Conservation (phyloP, 2,888 invertebrate species). For the Nasonia oneida region DNA sequence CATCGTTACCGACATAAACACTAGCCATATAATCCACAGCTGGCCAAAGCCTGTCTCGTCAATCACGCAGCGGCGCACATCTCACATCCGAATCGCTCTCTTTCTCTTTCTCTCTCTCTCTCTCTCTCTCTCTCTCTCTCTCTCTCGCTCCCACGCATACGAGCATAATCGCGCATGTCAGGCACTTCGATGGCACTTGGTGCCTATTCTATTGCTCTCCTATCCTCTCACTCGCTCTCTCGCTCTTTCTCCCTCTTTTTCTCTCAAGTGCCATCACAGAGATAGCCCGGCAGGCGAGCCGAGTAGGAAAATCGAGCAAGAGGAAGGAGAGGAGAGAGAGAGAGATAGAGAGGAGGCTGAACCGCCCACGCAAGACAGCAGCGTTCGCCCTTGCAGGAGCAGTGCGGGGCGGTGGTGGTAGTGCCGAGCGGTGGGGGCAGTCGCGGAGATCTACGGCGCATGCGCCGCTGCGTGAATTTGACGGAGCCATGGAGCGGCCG, state of each 20-base stretch:
- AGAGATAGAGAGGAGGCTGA: background rate
- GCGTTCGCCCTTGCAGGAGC: slow-evolving; percentile 33
- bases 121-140: slow-evolving; percentile 7
- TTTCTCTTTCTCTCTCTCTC: background rate
- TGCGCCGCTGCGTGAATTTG: slow-evolving; percentile 75
- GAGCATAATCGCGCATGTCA: slow-evolving; percentile 28
- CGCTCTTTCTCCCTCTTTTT: background rate
- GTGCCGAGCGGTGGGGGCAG: background rate
- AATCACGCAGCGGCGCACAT: background rate
- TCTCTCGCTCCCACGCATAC: background rate
- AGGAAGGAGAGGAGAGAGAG: background rate
- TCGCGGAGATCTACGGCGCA: slow-evolving; percentile 71
- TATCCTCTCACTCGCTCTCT: background rate
- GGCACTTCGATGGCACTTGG: slow-evolving; percentile 37
- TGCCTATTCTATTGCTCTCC: slow-evolving; percentile 11
- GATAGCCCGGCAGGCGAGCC: background rate
- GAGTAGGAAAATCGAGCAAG: background rate
- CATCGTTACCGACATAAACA: slow-evolving; percentile 9
- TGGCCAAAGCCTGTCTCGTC: slow-evolving; percentile 26
- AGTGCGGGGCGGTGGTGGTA: background rate
- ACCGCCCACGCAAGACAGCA: slow-evolving; percentile 27
- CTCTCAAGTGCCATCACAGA: background rate
- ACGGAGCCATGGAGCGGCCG: slow-evolving; percentile 79
- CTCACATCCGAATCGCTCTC: slow-evolving; percentile 17
- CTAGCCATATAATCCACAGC: slow-evolving; percentile 8